These are phyloP conservation scores for Eudorcas thomsonii DNA, from an alignment of 2,113 vertebrate genomes.

Conservation along the genomic window DNA sequence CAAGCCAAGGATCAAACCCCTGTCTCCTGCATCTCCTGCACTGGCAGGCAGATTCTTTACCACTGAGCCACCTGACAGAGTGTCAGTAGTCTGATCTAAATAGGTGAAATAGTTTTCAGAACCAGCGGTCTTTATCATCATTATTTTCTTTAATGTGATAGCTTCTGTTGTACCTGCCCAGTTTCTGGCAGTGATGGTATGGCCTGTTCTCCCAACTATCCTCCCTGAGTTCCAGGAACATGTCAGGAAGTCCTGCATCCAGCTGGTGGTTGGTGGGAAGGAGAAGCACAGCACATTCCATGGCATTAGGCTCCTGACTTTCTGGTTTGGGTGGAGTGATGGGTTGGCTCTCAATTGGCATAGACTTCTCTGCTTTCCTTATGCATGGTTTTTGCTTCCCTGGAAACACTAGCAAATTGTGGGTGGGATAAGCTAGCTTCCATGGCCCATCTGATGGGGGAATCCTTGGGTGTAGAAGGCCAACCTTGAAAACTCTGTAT, in stretches of 20 bases:
- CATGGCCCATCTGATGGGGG: neutral
- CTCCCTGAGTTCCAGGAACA: neutral
- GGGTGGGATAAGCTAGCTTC: neutral
- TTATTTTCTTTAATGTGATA: neutral
- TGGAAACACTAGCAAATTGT: neutral
- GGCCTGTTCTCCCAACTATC: neutral
- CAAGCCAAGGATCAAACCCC: neutral
- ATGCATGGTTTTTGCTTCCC: neutral
- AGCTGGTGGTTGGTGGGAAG: neutral
- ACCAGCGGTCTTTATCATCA: neutral
- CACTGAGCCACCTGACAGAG: neutral
- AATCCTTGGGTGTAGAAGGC: neutral
- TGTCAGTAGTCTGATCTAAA: neutral
- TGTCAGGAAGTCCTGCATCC: neutral
- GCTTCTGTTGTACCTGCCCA: neutral
- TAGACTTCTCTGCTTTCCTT: neutral
- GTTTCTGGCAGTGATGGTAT: neutral
- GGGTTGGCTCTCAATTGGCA: neutral
- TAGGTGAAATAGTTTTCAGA: neutral
- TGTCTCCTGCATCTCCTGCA: neutral
- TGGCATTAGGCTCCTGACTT: conserved; percentile 17
- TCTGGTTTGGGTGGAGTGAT: conserved; percentile 59
- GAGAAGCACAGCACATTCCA: neutral
- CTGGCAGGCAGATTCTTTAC: neutral
- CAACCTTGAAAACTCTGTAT: neutral